Conservation (phyloP, 1,140 invertebrate genomes). For the Acromyrmex charruanus region DNA sequence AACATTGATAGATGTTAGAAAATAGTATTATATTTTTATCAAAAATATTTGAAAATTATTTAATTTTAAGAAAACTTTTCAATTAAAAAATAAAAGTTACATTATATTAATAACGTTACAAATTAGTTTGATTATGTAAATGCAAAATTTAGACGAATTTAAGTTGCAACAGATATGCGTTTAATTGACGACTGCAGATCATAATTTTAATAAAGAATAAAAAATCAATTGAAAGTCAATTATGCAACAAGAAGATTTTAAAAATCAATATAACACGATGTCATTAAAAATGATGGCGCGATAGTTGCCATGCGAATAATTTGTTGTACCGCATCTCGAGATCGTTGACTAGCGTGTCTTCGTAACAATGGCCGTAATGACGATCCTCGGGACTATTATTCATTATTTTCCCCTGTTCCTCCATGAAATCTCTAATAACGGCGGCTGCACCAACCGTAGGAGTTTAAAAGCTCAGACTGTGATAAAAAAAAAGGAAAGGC, state of each 20-base stretch:
- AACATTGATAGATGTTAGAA: slow-evolving; percentile 63
- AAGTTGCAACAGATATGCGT: background rate
- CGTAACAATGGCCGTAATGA: slow-evolving; percentile 65
- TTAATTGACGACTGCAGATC: background rate
- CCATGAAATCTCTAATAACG: slow-evolving; percentile 81
- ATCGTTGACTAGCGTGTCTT: slow-evolving; percentile 46
- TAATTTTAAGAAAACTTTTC: background rate
- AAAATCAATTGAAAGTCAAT: background rate
- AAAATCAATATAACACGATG: background rate
- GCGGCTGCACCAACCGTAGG: slow-evolving; percentile 73
- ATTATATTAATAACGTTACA: background rate
- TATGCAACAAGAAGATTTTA: background rate
- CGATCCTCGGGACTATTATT: slow-evolving; percentile 73
- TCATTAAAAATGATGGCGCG: background rate
- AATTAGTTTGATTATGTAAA: slow-evolving; percentile 2
- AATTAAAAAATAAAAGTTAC: background rate
- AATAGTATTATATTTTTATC: slow-evolving; percentile 44
- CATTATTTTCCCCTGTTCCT: slow-evolving; percentile 73
- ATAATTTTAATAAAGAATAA: background rate
- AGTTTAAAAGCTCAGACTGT: slow-evolving; percentile 79
- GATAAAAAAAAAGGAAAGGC: slow-evolving; percentile 78
- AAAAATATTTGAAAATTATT: slow-evolving; percentile 64
- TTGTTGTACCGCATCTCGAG: slow-evolving; percentile 32
- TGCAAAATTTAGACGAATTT: background rate
- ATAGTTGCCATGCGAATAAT: slow-evolving; percentile 17